Percentiles rank a stretch among this genome's conserved stretches.
These are phyloP conservation scores for Oncorhynchus keta DNA, from an alignment of 2,113 vertebrate species.

Conservation along the genomic window DNA sequence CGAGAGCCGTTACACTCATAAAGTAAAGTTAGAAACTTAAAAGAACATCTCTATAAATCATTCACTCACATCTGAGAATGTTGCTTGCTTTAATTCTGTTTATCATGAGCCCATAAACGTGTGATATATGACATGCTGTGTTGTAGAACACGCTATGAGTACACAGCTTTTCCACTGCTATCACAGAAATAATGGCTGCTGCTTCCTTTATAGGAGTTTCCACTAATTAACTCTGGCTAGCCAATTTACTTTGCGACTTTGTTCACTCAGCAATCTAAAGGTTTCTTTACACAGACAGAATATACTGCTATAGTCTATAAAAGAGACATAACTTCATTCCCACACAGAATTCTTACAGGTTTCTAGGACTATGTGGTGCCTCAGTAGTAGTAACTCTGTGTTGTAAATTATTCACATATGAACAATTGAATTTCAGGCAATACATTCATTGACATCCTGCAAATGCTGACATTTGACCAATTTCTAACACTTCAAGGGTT, in stretches of 20 bases:
- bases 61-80: constrained; percentile 51
- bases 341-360: too few relatives aligned
- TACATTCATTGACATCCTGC: background rate
- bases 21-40: constrained; percentile 48
- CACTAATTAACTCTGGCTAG: background rate
- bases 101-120: constrained; percentile 35
- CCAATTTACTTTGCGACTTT: background rate
- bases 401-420: background rate
- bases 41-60: constrained; percentile 27
- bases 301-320: too few relatives aligned
- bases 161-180: background rate
- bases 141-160: background rate
- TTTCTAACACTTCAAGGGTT: constrained; percentile 9
- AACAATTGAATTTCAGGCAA: background rate
- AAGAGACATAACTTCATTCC: too few relatives aligned
- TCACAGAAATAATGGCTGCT: constrained; percentile 2
- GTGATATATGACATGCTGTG: background rate
- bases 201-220: background rate
- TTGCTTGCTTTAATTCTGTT: constrained; percentile 31
- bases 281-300: too few relatives aligned
- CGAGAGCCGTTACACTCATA: constrained; percentile 12
- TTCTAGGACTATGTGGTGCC: background rate
- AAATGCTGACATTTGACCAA: constrained; percentile 5
- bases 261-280: constrained; percentile 12
- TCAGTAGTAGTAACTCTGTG: background rate